Evolutionary conservation across 2,888 invertebrate species (phyloP).

Genomic region (Asteroscopus sphinx): DNA sequence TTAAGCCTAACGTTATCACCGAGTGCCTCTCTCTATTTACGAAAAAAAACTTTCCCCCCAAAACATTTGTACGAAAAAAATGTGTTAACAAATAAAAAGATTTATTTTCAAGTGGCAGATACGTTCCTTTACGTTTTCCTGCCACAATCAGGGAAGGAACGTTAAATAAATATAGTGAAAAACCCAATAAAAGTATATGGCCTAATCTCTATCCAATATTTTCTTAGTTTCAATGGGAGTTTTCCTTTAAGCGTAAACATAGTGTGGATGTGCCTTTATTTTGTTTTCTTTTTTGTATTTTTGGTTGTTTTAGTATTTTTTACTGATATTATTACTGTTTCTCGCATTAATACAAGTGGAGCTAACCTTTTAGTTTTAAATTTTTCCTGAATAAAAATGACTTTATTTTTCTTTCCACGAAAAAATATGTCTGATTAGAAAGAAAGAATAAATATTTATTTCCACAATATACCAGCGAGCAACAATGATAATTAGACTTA

Average conservation of each 20-base stretch:
- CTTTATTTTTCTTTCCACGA: too few species aligned
- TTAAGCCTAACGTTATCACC: constrained; percentile 77
- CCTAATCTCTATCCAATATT: constrained; percentile 89
- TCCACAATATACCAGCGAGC: too few species aligned
- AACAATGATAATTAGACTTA: too few species aligned
- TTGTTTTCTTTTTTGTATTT: not conserved
- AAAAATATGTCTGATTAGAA: too few species aligned
- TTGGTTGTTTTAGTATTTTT: not conserved
- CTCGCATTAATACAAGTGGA: too few species aligned
- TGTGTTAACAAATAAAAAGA: constrained; percentile 89
- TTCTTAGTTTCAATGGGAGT: constrained; percentile 85
- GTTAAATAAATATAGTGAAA: constrained; percentile 87
- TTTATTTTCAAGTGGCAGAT: constrained; percentile 84
- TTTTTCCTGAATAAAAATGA: too few species aligned
- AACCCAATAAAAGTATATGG: constrained; percentile 88
- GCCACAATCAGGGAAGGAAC: constrained; percentile 74
- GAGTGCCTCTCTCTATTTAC: constrained; percentile 75
- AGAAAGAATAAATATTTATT: too few species aligned
- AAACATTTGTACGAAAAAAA: constrained; percentile 64
- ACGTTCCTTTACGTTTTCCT: constrained; percentile 76
- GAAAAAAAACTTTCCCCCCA: constrained; percentile 40
- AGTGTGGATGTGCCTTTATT: constrained; percentile 61
- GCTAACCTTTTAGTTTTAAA: too few species aligned
- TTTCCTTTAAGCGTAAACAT: constrained; percentile 73
- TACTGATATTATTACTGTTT: too few species aligned